Conservation (phyloP, 2,888 invertebrate genomes). For the Oxystoma pomonae region DNA sequence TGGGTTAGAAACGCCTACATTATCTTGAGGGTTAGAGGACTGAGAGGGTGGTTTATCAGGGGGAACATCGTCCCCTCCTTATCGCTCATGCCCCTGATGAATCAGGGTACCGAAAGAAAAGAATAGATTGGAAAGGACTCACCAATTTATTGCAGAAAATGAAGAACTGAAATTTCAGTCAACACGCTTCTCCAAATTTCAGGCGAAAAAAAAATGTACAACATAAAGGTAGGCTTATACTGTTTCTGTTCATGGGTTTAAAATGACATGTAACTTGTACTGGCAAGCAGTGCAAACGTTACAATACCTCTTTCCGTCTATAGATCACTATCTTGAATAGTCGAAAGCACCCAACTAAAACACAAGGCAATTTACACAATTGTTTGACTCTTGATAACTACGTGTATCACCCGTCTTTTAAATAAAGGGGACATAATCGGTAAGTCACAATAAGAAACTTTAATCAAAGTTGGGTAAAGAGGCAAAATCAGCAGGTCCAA, state of each 20-base stretch:
- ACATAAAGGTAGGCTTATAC: not conserved
- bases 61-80: no score
- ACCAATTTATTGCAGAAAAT: no score
- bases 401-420: not conserved
- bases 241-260: not conserved
- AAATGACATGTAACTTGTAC: not conserved
- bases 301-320: not conserved
- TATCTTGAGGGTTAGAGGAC: no score
- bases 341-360: not conserved
- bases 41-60: no score
- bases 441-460: not conserved
- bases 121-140: no score
- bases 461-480: not conserved
- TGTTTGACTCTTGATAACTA: not conserved
- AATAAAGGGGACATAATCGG: not conserved
- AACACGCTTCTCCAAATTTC: no score
- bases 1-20: no score
- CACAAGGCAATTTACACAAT: not conserved
- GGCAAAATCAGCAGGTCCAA: no score
- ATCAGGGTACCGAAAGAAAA: no score
- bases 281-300: not conserved
- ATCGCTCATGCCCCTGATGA: no score
- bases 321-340: not conserved
- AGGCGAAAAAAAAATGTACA: not conserved
- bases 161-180: no score